phyloP scores from a whole-genome alignment of 2,113 vertebrate genomes.

The Muntiacus reevesi region DNA sequence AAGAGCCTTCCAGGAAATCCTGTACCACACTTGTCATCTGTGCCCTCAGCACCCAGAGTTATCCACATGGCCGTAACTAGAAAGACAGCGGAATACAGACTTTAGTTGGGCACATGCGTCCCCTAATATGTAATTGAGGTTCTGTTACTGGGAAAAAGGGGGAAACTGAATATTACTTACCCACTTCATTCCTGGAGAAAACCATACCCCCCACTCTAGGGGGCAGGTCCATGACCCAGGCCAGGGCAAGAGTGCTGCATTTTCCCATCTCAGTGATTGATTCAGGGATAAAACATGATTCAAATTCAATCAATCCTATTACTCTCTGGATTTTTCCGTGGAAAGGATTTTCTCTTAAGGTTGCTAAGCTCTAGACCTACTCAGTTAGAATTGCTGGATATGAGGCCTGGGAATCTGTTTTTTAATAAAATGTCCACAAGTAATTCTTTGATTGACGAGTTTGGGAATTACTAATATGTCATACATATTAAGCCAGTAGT shows the following conservation, averaged over 20 bases:
- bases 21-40: background rate
- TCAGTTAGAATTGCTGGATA: background rate
- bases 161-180: background rate
- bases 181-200: background rate
- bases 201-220: background rate
- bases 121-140: background rate
- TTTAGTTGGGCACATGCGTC: background rate
- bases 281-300: background rate
- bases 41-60: background rate
- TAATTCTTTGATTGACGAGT: background rate
- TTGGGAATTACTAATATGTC: background rate
- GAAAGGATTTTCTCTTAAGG: background rate
- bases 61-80: background rate
- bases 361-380: background rate
- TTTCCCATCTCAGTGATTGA: background rate
- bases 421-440: background rate
- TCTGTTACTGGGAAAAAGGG: background rate
- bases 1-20: background rate
- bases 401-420: background rate
- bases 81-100: background rate
- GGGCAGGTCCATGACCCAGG: background rate
- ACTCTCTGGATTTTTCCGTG: background rate
- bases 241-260: background rate
- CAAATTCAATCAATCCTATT: background rate
- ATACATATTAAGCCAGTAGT: background rate